These are phyloP conservation scores for Phrynocephalus vlangalii DNA, from an alignment of 2,797 vertebrate genomes.

Conservation along the genomic window DNA sequence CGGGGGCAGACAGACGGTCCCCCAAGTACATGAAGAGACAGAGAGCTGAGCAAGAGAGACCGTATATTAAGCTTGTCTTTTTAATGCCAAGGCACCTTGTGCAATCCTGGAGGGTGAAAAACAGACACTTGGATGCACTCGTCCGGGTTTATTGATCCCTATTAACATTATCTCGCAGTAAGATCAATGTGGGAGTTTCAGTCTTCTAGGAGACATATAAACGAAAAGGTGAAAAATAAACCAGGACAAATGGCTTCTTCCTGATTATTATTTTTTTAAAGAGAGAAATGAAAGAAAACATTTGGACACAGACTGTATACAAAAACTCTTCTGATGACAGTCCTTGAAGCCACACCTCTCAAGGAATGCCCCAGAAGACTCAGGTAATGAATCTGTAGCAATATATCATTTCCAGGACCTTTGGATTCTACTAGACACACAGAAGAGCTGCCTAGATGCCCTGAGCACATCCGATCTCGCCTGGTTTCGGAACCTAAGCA, in stretches of 20 bases:
- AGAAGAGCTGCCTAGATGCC: neutral
- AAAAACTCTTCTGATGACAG: neutral
- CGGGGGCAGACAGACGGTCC: slow-evolving; percentile 61
- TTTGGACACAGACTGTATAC: neutral
- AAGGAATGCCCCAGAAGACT: neutral
- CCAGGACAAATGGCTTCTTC: slow-evolving; percentile 74
- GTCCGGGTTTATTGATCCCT: slow-evolving; percentile 80
- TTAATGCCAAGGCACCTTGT: slow-evolving; percentile 58
- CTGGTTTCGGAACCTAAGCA: too few relatives aligned
- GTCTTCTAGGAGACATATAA: slow-evolving; percentile 77
- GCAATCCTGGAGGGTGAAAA: slow-evolving; percentile 66
- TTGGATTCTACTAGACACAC: neutral
- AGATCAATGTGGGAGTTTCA: slow-evolving; percentile 78
- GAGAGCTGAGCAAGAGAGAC: slow-evolving; percentile 33
- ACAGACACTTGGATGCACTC: slow-evolving; percentile 74
- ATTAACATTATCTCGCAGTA: slow-evolving; percentile 80
- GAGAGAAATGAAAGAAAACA: slow-evolving; percentile 58
- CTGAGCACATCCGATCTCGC: too few relatives aligned
- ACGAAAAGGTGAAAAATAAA: slow-evolving; percentile 76
- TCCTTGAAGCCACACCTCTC: neutral
- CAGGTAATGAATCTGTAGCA: neutral
- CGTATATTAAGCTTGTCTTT: slow-evolving; percentile 38
- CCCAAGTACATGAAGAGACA: slow-evolving; percentile 46
- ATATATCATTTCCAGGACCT: neutral
- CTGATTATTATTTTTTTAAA: slow-evolving; percentile 52